Base-by-base conservation (phyloP, 2,888 invertebrate genomes). In the Aphodius sticticus region DNA sequence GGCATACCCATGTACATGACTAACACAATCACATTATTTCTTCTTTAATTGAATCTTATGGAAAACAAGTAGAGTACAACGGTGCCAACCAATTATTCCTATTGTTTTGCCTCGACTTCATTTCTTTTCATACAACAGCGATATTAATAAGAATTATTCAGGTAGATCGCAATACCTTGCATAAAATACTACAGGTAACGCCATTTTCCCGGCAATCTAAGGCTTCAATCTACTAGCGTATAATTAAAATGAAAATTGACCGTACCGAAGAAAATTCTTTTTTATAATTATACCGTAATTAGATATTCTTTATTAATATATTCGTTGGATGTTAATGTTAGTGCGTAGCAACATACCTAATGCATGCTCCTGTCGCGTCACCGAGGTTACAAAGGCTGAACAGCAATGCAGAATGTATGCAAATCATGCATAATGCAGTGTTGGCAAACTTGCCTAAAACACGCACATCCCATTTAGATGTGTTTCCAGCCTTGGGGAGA, bases 41-140 rank as follows among this genome's bases (percentile, higher is more conserved):
- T 71, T 15, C 35, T 7, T 16, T n/a, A n/a, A 26, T 26, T 14
- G 37, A 74, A 15, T 72, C 14, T 74, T 26, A 74, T n/a, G 26
- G 70, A 70, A 76, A 76, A 78, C 78, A 78, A 78, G 78, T 78
- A 78, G 78, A 78, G 76, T 78, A 78, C 78, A 78, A 78, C 78
- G 76, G 69, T 69, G 77, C 75, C 70, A 78, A 78, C 75, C 53
- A 53, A 53, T 53, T 53, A 53, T 53, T 9, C 53, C 53, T 12
- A 53, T 53, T 53, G 53, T 53, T 53, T 53, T 53, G 53, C 53
- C 53, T 53, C 53, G 53, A 53, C 7, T 53, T 53, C 53, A 53
- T 53, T 53, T 53, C 53, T 53, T 53, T 53, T 12, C 53, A 12
- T 53, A 53, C 53, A 53, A 7, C 53, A 53, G 53, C 53, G 53